These are phyloP conservation scores for Lypha dubia DNA, from an alignment of 2,888 invertebrate genomes.

Conservation along the genomic window DNA sequence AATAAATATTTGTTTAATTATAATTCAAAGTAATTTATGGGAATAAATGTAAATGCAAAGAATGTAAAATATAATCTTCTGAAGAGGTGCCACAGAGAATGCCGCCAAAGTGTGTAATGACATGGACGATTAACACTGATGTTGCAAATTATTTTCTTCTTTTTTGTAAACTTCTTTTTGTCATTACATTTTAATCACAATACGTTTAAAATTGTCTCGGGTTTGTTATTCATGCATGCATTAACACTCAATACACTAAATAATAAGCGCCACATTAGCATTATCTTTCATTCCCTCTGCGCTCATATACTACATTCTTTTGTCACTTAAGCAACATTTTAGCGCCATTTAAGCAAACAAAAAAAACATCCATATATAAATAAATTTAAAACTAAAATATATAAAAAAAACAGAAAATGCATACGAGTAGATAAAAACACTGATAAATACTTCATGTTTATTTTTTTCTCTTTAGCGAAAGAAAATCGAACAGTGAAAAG, in stretches of 20 bases:
- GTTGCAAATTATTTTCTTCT: background rate
- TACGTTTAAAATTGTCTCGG: background rate
- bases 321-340: constrained; percentile 47
- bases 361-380: background rate
- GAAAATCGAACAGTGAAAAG: background rate
- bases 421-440: background rate
- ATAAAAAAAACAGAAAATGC: background rate
- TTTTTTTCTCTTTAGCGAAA: constrained; percentile 3
- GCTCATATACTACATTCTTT: constrained; percentile 5
- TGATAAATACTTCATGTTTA: constrained; percentile 51
- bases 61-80: too few relatives aligned
- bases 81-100: too few relatives aligned
- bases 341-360: constrained; percentile 46
- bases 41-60: too few relatives aligned
- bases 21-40: too few relatives aligned
- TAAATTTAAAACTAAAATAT: constrained; percentile 56
- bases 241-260: constrained; percentile 11
- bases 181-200: background rate
- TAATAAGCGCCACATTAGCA: constrained; percentile 48
- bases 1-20: too few relatives aligned
- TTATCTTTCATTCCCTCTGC: constrained; percentile 15
- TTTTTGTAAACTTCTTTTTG: background rate
- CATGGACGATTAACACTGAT: too few relatives aligned
- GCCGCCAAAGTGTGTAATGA: too few relatives aligned
- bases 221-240: constrained; percentile 9